A percentile compares a stretch with the other conserved stretches of the same genome.
Evolutionary conservation across 64 coral and sea anemone species (phyloP).

Genomic region (Montipora sp.): DNA sequence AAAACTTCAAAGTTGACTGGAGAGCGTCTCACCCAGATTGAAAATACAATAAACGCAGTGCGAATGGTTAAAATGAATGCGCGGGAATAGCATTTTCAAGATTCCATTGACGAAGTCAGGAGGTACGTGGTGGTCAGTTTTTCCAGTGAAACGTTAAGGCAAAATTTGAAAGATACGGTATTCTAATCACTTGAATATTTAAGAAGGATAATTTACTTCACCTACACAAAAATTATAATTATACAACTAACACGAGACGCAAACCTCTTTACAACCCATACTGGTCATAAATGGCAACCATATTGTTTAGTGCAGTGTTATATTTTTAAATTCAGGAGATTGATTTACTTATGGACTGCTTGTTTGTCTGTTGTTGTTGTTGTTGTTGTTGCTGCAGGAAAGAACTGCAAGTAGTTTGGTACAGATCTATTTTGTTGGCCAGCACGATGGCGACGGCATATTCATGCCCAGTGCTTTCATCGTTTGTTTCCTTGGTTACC

Average conservation of each 20-base stretch:
- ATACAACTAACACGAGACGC: no score
- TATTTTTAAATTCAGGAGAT: no score
- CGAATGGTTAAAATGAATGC: constrained; percentile 63
- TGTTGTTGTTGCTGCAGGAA: neutral
- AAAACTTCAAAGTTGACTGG: constrained; percentile 39
- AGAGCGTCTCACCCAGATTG: constrained; percentile 32
- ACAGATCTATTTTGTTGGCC: neutral
- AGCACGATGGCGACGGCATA: neutral
- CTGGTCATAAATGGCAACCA: no score
- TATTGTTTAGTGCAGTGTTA: no score
- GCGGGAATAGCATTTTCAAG: constrained; percentile 53
- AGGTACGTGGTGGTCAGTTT: neutral
- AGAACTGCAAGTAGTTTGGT: neutral
- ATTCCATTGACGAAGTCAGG: constrained; percentile 24
- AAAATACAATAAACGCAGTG: constrained; percentile 39
- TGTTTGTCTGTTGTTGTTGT: no score
- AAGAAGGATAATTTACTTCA: no score
- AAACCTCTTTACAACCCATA: no score
- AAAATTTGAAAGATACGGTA: no score
- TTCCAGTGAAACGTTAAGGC: no score
- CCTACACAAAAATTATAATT: no score
- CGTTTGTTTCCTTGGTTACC: neutral
- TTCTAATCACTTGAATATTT: no score
- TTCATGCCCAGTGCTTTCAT: neutral
- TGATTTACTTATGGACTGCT: no score